Evolutionary conservation across 2,888 invertebrate species (phyloP), one percentile per base, ranked within the genome.

Genomic region (Rapana venosa): DNA sequence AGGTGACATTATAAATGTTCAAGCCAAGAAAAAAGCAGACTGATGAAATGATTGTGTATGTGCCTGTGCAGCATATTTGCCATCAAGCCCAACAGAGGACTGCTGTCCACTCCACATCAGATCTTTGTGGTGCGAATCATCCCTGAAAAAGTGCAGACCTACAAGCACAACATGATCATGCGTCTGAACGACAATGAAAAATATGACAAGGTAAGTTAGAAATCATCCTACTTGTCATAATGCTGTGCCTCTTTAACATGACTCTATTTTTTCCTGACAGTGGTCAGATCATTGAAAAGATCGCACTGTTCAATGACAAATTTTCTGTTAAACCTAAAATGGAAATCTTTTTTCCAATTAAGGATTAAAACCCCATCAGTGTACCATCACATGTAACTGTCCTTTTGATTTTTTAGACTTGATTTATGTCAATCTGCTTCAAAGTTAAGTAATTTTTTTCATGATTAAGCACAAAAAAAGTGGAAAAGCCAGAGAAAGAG

Each of bases 1-100:
- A 47, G 47, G 2, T 47, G 4, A 47, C 47, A 47, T 8, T 47
- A 5, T 5, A 47, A 8, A 47, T 47, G 47, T 47, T 2, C 47
- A 47, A 47, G 47, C 4, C 47, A 47, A 47, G 47, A 47, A 47
- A 47, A 47, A 47, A 8, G 47, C 8, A 8, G 8, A 47, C 4
- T 81, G 20, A 35, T 83, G 6, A 30, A n/a, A 13, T 85, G 30
- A 79, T 56, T 87, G 66, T 88, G 47, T 87, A 56, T 74, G 47
- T 87, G 74, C 35, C 11, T 74, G 74, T 88, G 56, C 93, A 96
- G 95, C 66, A 93, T 93, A 20, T 96, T 93, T 91, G 88, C 93
- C n/a, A 91, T 96, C 70, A 96, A 96, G 91, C 96, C 96, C 70
- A 93, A 93, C 17, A 94, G 94, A 90, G 96, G 95, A 1, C 89